Percentiles rank a stretch among this genome's conserved stretches.
Conservation (phyloP, 2,888 invertebrate genomes). For the Tethea ocularis region DNA sequence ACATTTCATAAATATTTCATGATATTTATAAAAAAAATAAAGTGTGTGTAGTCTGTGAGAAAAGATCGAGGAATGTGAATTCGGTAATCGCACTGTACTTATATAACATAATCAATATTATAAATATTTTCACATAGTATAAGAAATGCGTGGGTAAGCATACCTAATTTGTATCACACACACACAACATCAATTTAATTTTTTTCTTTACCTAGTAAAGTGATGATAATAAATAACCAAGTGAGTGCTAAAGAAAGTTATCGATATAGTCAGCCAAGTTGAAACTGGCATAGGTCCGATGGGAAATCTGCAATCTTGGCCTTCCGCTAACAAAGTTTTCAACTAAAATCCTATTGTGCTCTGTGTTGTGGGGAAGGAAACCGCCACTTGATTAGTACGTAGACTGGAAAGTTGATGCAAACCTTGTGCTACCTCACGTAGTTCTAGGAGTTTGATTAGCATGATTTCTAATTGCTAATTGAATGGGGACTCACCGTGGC, state of each 20-base stretch:
- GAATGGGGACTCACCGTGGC: background rate
- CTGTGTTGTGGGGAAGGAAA: conserved; percentile 62
- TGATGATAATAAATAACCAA: conserved; percentile 61
- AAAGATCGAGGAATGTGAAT: no score
- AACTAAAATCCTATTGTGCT: conserved; percentile 81
- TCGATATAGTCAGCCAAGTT: conserved; percentile 77
- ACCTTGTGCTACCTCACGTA: conserved; percentile 20
- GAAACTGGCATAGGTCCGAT: conserved; percentile 74
- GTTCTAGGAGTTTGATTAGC: conserved; percentile 4
- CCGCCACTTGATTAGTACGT: conserved; percentile 65
- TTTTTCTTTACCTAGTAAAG: conserved; percentile 8
- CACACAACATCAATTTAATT: background rate
- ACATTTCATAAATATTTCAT: no score
- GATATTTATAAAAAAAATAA: no score
- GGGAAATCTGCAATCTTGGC: conserved; percentile 82
- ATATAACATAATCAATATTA: no score
- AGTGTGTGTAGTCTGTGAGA: no score
- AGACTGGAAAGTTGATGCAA: conserved; percentile 42
- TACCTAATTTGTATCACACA: no score
- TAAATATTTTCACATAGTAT: no score
- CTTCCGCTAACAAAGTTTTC: conserved; percentile 80
- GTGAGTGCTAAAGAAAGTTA: conserved; percentile 69
- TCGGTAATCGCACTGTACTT: no score
- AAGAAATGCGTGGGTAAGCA: no score
- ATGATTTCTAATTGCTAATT: conserved; percentile 3